phyloP scores from a whole-genome alignment of 92 coral and sea anemone species.

The Palythoa grandiflora region DNA sequence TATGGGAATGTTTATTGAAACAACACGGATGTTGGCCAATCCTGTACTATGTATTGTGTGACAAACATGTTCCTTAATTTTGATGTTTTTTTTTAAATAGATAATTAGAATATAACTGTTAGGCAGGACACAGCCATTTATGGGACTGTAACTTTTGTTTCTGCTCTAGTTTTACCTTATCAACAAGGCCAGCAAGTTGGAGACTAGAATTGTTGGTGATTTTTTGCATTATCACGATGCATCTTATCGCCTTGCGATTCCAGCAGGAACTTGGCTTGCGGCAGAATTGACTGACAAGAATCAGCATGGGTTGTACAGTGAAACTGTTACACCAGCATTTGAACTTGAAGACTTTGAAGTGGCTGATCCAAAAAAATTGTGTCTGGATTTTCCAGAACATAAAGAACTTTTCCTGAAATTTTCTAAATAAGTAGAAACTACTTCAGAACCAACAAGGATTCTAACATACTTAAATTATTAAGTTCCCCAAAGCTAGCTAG shows the following conservation, averaged over 20 bases:
- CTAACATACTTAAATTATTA: too few species aligned
- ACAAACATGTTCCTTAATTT: too few species aligned
- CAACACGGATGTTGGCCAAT: too few species aligned
- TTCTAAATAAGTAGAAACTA: too few species aligned
- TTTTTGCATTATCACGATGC: constrained; percentile 8
- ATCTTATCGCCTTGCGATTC: constrained; percentile 35
- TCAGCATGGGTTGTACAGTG: constrained; percentile 31
- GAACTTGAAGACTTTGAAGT: constrained; percentile 42
- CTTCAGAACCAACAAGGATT: too few species aligned
- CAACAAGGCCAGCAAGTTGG: constrained; percentile 18
- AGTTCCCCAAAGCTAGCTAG: too few species aligned
- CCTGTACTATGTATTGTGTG: too few species aligned
- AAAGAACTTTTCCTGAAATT: too few species aligned
- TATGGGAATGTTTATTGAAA: too few species aligned
- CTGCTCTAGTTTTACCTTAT: constrained; percentile 39
- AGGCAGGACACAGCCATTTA: too few species aligned
- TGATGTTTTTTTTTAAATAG: too few species aligned
- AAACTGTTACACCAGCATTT: constrained; percentile 43
- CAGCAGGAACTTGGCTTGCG: constrained; percentile 35
- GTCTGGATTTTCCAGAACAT: constrained; percentile 32
- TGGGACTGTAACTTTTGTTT: neutral
- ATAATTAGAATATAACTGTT: too few species aligned
- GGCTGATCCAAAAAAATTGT: constrained; percentile 7
- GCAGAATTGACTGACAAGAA: constrained; percentile 31
- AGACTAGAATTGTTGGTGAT: constrained; percentile 27